Evolutionary conservation across 2,888 invertebrate species (phyloP), one percentile per base, ranked within the genome.

Genomic region (Caenorhabditis afra): DNA sequence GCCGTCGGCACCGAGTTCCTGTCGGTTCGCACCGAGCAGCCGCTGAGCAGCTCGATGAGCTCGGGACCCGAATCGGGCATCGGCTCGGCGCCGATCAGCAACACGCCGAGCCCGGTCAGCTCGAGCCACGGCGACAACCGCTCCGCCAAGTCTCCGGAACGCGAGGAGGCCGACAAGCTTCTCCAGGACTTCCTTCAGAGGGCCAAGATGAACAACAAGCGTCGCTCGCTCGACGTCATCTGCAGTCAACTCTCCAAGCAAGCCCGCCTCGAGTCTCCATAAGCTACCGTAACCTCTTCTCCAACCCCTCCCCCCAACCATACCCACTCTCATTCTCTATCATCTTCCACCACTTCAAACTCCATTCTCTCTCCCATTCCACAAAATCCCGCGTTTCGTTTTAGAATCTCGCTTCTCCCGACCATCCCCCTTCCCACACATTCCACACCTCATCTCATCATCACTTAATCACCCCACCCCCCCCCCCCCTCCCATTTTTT

Each of bases 61-160:
- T 77, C 75, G 20, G 83, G 81, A 2, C 76, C 79, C 23, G 83
- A 83, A 47, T 83, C 83, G 1, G 83, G 81, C 66, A 79, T 80
- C 20, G 64, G 71, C 12, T 81, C 81, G 16, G 52, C 53, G 0
- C 66, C 61, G 45, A 23, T 23, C 18, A 61, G 59, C 41, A 59
- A 59, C 59, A 67, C 75, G 20, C 67, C 66, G 39, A 62, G 64
- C 18, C 64, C 75, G 23, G 39, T 58, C 8, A 53, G 39, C 16
- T 58, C 41, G 57, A 41, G 8, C n/a, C 37, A 12, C 16, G n/a
- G 55, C 14, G 29, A 29, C 29, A 29, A 29, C 29, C 3, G 29
- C 7, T 3, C 4, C 3, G 3, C 7, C 4, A 29, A 3, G 29
- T 5, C 29, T 29, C 29, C 29, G 29, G 29, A n/a, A n/a, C n/a